These are phyloP conservation scores for Noctua comes DNA, from an alignment of 2,888 invertebrate species.

Conservation along the genomic window DNA sequence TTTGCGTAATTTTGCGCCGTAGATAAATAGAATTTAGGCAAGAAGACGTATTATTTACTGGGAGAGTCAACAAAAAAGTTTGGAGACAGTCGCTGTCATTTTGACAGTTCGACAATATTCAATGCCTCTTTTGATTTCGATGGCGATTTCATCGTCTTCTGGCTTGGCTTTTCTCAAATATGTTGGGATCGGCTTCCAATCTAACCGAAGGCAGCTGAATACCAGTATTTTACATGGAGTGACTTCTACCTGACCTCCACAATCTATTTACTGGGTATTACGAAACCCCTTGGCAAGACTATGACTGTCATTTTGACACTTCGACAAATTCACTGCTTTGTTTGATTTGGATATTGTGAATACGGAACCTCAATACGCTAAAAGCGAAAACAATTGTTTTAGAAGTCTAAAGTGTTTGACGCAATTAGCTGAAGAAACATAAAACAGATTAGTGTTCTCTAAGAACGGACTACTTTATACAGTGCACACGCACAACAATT, in stretches of 20 bases:
- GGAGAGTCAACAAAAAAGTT: neutral
- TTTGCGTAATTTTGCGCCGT: slow-evolving; percentile 48
- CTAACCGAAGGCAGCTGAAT: neutral
- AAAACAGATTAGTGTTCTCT: no score
- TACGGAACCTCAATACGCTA: neutral
- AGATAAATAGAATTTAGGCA: slow-evolving; percentile 32
- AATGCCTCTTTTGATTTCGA: neutral
- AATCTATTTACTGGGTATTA: no score
- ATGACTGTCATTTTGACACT: neutral
- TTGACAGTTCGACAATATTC: slow-evolving; percentile 3
- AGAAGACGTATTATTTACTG: slow-evolving; percentile 3
- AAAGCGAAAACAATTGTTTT: no score
- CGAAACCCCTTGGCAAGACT: no score
- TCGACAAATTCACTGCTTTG: neutral
- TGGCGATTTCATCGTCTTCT: no score
- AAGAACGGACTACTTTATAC: no score
- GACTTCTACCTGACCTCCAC: no score
- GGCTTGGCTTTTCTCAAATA: neutral
- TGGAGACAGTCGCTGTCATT: neutral
- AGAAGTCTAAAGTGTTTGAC: no score
- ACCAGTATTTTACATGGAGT: neutral
- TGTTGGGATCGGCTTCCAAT: no score
- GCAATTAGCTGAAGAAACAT: no score
- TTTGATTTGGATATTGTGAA: neutral
- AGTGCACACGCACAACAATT: no score